Percentiles rank a stretch among this genome's conserved stretches.
phyloP scores from a whole-genome alignment of 2,888 invertebrate genomes.

The Oligia strigilis region DNA sequence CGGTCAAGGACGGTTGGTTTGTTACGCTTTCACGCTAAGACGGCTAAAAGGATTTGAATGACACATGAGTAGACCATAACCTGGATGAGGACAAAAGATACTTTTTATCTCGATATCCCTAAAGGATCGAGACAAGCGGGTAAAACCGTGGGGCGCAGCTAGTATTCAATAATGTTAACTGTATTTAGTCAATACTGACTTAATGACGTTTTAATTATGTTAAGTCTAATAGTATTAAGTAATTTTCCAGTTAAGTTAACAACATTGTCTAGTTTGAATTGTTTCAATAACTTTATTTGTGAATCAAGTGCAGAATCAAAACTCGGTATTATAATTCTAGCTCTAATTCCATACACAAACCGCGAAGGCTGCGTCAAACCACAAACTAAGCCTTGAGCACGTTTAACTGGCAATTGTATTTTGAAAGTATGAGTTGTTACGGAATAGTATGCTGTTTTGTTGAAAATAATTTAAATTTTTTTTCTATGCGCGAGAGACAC shows the following conservation, averaged over 20 bases:
- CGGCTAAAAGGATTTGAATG: not conserved
- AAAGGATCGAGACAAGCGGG: not conserved
- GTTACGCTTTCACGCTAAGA: no score
- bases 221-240: not conserved
- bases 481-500: no score
- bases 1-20: no score
- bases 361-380: conserved; percentile 49
- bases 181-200: not conserved
- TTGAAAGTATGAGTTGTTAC: conserved; percentile 8
- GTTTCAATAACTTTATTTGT: conserved; percentile 15
- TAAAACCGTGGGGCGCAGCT: not conserved
- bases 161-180: not conserved
- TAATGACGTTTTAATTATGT: not conserved
- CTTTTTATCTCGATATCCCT: not conserved
- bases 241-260: not conserved
- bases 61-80: not conserved
- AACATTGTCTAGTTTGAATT: conserved; percentile 9
- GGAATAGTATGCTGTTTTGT: not conserved
- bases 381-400: conserved; percentile 31
- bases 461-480: not conserved
- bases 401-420: not conserved
- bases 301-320: conserved; percentile 6
- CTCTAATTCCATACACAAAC: conserved; percentile 37
- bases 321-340: conserved; percentile 3
- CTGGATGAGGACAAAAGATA: not conserved